These are phyloP conservation scores for Pandemis cinnamomeana DNA, from an alignment of 2,888 invertebrate genomes.

Conservation along the genomic window DNA sequence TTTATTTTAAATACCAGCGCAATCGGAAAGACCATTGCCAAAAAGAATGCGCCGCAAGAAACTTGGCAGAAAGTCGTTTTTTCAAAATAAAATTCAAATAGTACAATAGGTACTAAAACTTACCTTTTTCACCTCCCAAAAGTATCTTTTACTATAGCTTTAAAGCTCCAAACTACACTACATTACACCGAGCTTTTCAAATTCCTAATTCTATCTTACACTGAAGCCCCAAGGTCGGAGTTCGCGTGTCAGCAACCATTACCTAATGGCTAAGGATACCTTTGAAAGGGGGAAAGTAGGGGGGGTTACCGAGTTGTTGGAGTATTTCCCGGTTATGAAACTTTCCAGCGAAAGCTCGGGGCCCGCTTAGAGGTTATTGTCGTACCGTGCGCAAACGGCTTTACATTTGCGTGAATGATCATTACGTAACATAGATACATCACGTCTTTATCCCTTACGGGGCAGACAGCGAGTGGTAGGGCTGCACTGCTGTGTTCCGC, in stretches of 20 bases:
- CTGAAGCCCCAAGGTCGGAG: constrained; percentile 8
- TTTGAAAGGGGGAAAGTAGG: not conserved
- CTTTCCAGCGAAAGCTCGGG: not conserved
- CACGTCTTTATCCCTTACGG: too few species aligned
- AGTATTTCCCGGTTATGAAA: constrained; percentile 6
- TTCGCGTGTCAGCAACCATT: not conserved
- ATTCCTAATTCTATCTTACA: constrained; percentile 6
- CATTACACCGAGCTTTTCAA: not conserved
- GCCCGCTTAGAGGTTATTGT: not conserved
- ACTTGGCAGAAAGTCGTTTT: too few species aligned
- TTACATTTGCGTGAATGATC: not conserved
- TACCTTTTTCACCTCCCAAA: not conserved
- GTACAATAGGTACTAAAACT: too few species aligned
- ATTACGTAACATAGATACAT: too few species aligned
- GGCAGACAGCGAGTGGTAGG: too few species aligned
- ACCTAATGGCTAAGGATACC: constrained; percentile 21
- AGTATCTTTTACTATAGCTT: not conserved
- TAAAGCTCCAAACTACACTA: not conserved
- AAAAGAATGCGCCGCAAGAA: too few species aligned
- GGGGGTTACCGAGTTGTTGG: not conserved
- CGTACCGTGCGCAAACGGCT: not conserved
- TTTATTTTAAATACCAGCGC: too few species aligned
- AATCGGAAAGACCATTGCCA: too few species aligned
- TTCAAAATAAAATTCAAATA: too few species aligned
- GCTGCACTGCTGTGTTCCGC: too few species aligned